Evolutionary conservation across 1,140 invertebrate species (phyloP), one percentile per base, ranked within the genome.

Genomic region (Listronotus oregonensis): DNA sequence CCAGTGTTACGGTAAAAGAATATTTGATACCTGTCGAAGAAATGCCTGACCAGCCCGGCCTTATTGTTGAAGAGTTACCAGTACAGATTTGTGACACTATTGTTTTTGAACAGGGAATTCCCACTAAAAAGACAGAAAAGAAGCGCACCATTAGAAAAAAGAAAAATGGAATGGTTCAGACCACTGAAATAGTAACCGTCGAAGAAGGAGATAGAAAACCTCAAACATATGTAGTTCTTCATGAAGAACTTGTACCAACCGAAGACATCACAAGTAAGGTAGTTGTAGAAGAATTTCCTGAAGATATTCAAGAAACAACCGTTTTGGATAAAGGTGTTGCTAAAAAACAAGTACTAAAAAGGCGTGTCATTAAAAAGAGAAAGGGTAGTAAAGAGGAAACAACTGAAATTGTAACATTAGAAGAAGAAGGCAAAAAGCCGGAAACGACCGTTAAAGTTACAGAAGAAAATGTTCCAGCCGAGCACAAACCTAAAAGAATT

Each of bases 11-110:
- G 42, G 66, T 74, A 68, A 60, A 75, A 67, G 65, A 61, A 71
- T 54, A 68, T n/a, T 69, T 70, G 17, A n/a, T 32, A 55, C 64
- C 15, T 31, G 10, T 71, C 50, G 78, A 82, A 66, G 75, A 80
- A 69, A 62, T 80, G 18, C 57, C 70, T 73, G 10, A 77, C 67
- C 62, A 73, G 64, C 8, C 76, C 78, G 68, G 74, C 34, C 37
- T 65, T 39, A 40, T 14, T 17, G 57, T 72, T 18, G 78, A 80
- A 59, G 77, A 80, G 65, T 64, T 79, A 2, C 80, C 80, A 21
- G 77, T 79, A 52, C 60, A 72, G 67, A 69, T 75, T 18, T 21
- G 55, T 15, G 64, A 60, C 51, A 67, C 65, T 59, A 67, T 59
- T 42, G 49, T 61, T 18, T 27, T 62, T 52, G 68, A 55, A 74